phyloP scores from a whole-genome alignment of 2,113 vertebrate genomes.

The Triplophysa siluroides region DNA sequence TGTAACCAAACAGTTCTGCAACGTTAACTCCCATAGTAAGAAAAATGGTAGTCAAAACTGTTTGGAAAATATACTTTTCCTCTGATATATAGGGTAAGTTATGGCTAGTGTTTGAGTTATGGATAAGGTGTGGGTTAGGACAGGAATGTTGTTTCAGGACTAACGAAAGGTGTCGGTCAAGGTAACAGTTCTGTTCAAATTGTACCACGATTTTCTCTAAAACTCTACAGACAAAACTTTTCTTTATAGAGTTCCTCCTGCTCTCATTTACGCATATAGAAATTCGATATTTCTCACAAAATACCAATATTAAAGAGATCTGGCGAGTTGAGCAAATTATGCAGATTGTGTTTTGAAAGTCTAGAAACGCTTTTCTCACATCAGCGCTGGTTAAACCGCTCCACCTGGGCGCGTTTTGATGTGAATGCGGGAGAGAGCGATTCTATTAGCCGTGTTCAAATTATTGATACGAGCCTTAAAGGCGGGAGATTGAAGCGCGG shows the following conservation, averaged over 20 bases:
- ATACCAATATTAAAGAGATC: constrained; percentile 51
- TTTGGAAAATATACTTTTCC: no score
- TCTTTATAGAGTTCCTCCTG: not conserved
- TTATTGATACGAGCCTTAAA: constrained; percentile 4
- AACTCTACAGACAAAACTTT: not conserved
- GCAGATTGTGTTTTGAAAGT: constrained; percentile 56
- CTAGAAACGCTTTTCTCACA: constrained; percentile 44
- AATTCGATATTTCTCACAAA: constrained; percentile 22
- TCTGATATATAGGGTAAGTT: no score
- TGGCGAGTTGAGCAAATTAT: constrained; percentile 56
- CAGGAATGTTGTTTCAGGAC: no score
- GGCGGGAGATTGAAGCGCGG: not conserved
- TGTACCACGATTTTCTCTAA: not conserved
- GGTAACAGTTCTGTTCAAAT: no score
- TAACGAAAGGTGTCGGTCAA: no score
- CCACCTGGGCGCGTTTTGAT: constrained; percentile 40
- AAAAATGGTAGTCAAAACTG: no score
- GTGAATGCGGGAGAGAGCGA: constrained; percentile 2
- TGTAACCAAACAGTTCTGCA: no score
- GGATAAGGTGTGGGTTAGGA: no score
- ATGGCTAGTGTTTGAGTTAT: no score
- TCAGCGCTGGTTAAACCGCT: constrained; percentile 24
- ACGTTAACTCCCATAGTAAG: no score
- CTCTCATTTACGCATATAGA: constrained; percentile 13
- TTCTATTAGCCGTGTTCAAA: constrained; percentile 26